Evolutionary conservation across 2,113 vertebrate species (phyloP), one percentile per base, ranked within the genome.

Genomic region (Laticauda laticaudata): DNA sequence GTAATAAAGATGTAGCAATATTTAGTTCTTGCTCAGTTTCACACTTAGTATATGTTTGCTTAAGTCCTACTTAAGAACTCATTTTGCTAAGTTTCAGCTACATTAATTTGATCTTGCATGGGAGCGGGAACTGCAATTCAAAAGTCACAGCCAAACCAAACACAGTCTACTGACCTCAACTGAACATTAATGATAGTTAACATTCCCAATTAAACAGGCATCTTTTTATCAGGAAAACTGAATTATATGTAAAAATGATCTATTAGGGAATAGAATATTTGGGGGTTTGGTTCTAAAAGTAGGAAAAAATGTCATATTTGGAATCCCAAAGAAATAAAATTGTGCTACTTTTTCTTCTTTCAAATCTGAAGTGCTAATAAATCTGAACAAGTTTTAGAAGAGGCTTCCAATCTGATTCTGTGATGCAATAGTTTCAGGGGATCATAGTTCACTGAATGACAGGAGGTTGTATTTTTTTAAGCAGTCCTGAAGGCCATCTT

Each of bases 211-310:
- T 64, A 92, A 95, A 93, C 87, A 96, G 95, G 86, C 93, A 91
- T 87, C 93, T 94, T 92, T 92, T 96, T 95, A 96, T 96, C 95
- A 96, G 94, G 91, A 91, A 96, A 94, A 93, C 90, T 95, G 87
- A 94, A 94, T 95, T 95, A 91, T 94, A 92, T 81, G 69, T 26
- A 92, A 92, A 96, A 95, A 93, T 94, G 91, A 64, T 94, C 91
- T 86, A 56, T 92, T 24, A 92, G 90, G 12, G 21, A 0, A 92
- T 93, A 95, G 90, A 14, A 91, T 81, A 94, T 93, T 91, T 92
- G 91, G 95, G 34, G 34, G 0, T 85, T 94, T 95, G 93, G 95
- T 94, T 91, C 87, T 87, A 94, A 93, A 94, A 95, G 93, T 89
- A 91, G 91, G 53, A 92, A 94, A 93, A 95, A 0, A 94, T 93